Evolutionary conservation across 2,797 vertebrate genomes (phyloP).

Genomic region (Sitta carolinensis): DNA sequence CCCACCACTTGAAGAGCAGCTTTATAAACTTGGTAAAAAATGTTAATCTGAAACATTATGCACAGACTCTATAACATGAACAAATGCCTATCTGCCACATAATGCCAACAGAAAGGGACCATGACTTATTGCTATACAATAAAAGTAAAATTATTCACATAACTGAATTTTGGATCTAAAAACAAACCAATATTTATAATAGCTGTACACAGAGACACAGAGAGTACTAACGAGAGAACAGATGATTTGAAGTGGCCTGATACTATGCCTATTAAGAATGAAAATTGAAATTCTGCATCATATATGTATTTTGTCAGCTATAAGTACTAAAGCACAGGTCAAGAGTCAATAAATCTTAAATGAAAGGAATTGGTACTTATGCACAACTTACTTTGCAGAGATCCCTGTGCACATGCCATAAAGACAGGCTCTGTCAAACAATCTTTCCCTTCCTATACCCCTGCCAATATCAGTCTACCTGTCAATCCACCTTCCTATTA

Average conservation of each 20-base stretch:
- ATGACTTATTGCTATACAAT: neutral
- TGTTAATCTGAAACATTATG: neutral
- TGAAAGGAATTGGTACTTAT: neutral
- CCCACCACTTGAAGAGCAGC: neutral
- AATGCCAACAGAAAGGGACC: neutral
- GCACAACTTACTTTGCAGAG: neutral
- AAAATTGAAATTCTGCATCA: neutral
- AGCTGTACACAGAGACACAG: neutral
- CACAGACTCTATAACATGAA: neutral
- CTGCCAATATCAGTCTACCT: constrained; percentile 4
- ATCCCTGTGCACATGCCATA: neutral
- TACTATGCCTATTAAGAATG: neutral
- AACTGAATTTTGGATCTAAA: neutral
- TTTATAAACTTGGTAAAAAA: neutral
- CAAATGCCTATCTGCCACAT: neutral
- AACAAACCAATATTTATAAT: neutral
- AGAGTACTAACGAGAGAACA: neutral
- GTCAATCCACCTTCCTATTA: constrained; percentile 30
- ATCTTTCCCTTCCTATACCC: neutral
- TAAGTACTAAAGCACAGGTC: neutral
- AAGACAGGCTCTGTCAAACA: neutral
- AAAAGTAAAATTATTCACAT: neutral
- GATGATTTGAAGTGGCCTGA: neutral
- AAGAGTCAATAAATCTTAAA: neutral
- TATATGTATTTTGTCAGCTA: neutral